phyloP scores from a whole-genome alignment of 2,888 invertebrate species.

The Hypselothyrea guttata region DNA sequence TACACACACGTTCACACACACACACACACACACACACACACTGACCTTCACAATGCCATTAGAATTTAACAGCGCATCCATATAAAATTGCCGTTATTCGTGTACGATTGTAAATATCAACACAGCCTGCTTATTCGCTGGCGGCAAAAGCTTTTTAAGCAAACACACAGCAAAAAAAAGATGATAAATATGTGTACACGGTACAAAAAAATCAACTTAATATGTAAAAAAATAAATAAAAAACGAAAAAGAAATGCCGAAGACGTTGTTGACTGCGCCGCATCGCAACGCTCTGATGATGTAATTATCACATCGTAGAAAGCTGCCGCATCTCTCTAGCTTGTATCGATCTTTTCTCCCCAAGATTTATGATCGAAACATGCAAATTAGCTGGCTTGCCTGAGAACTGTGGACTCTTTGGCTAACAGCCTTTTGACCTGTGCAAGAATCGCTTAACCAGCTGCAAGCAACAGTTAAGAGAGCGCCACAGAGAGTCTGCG shows the following conservation, averaged over 20 bases:
- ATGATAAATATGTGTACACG: conserved; percentile 36
- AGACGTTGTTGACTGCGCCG: conserved; percentile 15
- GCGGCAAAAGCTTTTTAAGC: conserved; percentile 56
- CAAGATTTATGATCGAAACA: conserved; percentile 60
- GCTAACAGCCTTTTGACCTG: conserved; percentile 39
- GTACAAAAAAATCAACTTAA: conserved; percentile 34
- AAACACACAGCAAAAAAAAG: conserved; percentile 6
- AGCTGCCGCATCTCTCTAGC: conserved; percentile 35
- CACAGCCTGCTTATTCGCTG: conserved; percentile 10
- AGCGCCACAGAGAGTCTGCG: conserved; percentile 5
- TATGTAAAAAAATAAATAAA: conserved; percentile 18
- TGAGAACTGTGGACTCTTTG: conserved; percentile 34
- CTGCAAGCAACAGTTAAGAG: conserved; percentile 26
- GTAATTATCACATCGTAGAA: conserved; percentile 73
- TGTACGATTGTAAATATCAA: conserved; percentile 15
- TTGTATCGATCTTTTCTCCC: conserved; percentile 7
- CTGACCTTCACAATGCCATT: conserved; percentile 63
- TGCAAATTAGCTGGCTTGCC: conserved; percentile 45
- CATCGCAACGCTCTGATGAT: conserved; percentile 53
- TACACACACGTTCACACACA: conserved; percentile 58
- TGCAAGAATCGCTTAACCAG: conserved; percentile 3
- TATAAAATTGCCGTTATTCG: conserved; percentile 46
- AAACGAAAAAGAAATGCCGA: conserved; percentile 32
- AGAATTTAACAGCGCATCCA: conserved; percentile 43
- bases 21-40: neutral